A percentile compares a stretch with the other conserved stretches of the same genome.
These are phyloP conservation scores for Cheilosia urbana DNA, from an alignment of 2,888 invertebrate genomes.

Conservation along the genomic window DNA sequence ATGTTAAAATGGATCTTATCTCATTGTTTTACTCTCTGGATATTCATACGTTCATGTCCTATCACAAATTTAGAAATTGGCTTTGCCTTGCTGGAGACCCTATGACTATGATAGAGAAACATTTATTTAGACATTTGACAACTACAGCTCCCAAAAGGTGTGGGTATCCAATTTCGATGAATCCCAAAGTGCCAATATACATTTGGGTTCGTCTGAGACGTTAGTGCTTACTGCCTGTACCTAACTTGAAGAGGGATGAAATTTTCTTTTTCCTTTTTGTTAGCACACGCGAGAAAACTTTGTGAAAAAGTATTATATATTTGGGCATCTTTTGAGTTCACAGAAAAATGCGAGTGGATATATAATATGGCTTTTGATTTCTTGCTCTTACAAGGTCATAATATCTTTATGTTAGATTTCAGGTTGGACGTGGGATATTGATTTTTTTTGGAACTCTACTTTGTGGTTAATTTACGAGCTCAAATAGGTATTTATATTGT, in stretches of 20 bases:
- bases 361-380: too few relatives aligned
- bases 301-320: too few relatives aligned
- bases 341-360: too few relatives aligned
- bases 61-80: neutral
- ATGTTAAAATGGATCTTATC: conserved; percentile 2
- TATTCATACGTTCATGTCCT: neutral
- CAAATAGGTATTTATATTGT: too few relatives aligned
- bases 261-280: too few relatives aligned
- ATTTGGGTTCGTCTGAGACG: neutral
- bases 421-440: too few relatives aligned
- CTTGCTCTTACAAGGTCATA: too few relatives aligned
- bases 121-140: conserved; percentile 10
- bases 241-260: neutral
- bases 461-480: too few relatives aligned
- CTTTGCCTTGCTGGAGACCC: neutral
- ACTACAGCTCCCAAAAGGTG: conserved; percentile 16
- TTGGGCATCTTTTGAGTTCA: too few relatives aligned
- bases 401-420: too few relatives aligned
- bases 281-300: neutral
- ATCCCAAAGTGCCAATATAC: conserved; percentile 6
- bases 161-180: conserved; percentile 15
- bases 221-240: neutral
- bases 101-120: neutral
- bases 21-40: neutral
- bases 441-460: too few relatives aligned